Conservation (phyloP, 2,113 vertebrate species). For the Sigmodon hispidus region DNA sequence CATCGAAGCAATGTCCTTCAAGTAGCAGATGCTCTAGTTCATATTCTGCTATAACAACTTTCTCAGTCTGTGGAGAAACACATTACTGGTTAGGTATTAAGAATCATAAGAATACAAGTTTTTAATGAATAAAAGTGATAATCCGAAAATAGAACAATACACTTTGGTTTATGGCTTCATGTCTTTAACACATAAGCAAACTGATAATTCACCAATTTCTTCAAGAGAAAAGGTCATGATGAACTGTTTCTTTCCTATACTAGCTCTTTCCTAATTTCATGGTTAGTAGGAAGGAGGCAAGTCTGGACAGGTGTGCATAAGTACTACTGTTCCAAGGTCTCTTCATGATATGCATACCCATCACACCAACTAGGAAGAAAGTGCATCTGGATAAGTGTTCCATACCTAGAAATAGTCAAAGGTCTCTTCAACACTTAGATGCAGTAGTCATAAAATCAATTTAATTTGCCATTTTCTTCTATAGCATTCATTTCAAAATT, state of each 20-base stretch:
- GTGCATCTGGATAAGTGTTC: too few relatives aligned
- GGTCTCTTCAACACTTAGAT: background rate
- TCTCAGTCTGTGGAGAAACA: slow-evolving; percentile 86
- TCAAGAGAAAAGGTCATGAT: background rate
- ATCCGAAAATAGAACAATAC: background rate
- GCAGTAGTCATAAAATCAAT: background rate
- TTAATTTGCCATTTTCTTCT: background rate
- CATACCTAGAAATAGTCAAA: too few relatives aligned
- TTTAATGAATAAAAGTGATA: background rate
- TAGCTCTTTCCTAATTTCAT: background rate
- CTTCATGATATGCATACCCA: too few relatives aligned
- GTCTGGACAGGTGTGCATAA: background rate
- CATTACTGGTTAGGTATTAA: slow-evolving; percentile 16
- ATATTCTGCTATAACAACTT: slow-evolving; percentile 91
- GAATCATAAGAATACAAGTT: background rate
- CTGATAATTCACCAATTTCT: background rate
- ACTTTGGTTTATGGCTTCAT: background rate
- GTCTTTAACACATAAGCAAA: background rate
- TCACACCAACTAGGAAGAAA: too few relatives aligned
- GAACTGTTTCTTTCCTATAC: background rate
- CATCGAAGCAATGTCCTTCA: slow-evolving; percentile 97
- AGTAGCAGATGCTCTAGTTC: slow-evolving; percentile 95
- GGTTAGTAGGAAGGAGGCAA: background rate
- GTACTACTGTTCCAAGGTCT: background rate
- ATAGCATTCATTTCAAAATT: background rate